phyloP scores from a whole-genome alignment of 2,113 vertebrate species.

The Etheostoma cragini region DNA sequence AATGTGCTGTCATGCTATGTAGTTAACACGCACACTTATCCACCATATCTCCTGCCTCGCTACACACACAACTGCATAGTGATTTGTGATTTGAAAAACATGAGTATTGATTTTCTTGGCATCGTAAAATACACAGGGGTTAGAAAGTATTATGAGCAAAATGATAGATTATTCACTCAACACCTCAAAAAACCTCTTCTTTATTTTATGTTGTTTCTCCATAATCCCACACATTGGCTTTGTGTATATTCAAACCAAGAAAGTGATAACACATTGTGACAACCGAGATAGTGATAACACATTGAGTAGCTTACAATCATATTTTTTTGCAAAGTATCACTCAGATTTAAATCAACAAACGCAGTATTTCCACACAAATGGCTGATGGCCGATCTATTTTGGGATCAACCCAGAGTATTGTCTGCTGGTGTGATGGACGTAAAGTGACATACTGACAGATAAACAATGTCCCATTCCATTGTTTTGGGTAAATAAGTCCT shows the following conservation, averaged over 20 bases:
- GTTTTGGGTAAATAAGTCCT: background rate
- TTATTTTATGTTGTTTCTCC: background rate
- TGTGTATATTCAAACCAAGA: conserved; percentile 17
- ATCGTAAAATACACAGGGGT: background rate
- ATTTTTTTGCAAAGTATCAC: background rate
- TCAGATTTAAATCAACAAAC: conserved; percentile 10
- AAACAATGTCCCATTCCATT: background rate
- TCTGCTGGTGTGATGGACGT: background rate
- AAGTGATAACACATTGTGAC: background rate
- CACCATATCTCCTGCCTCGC: background rate
- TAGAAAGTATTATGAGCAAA: background rate
- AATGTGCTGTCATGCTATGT: background rate
- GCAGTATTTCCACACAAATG: background rate
- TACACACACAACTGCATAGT: background rate
- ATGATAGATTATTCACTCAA: background rate
- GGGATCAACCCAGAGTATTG: background rate
- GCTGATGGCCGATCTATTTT: background rate
- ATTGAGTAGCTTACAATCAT: background rate
- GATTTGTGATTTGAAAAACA: conserved; percentile 28
- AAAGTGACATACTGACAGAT: background rate
- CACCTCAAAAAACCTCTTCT: too few relatives aligned
- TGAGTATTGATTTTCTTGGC: conserved; percentile 28
- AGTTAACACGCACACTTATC: background rate
- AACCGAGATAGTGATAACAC: background rate
- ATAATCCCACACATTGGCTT: background rate